A percentile compares a stretch with the other conserved stretches of the same genome.
phyloP scores from a whole-genome alignment of 2,113 vertebrate species.

The Cryptotis parvus region DNA sequence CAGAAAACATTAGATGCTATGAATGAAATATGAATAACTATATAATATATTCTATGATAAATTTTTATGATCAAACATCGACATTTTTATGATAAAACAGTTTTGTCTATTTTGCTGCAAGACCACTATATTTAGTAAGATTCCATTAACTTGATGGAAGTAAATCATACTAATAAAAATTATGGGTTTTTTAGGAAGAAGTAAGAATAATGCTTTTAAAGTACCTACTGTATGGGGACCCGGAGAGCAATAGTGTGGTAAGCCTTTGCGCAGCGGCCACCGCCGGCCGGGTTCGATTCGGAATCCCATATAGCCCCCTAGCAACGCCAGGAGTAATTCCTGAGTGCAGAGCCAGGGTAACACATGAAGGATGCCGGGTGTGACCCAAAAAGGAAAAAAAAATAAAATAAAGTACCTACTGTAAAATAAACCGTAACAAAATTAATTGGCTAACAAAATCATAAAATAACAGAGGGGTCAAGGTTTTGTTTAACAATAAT shows the following conservation, averaged over 20 bases:
- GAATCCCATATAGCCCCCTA: too few species aligned
- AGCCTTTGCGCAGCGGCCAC: too few species aligned
- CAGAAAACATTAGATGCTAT: background rate
- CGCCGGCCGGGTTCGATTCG: too few species aligned
- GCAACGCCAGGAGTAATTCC: too few species aligned
- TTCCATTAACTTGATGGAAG: background rate
- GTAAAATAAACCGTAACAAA: conserved; percentile 28
- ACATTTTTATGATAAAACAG: conserved; percentile 9
- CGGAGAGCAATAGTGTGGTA: too few species aligned
- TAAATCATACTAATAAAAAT: conserved; percentile 45
- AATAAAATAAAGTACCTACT: too few species aligned
- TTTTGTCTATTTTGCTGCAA: conserved; percentile 33
- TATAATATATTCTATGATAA: background rate
- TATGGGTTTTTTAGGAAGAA: conserved; percentile 43
- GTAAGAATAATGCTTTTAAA: background rate
- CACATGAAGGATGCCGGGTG: too few species aligned
- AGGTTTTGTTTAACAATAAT: conserved; percentile 41
- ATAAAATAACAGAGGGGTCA: background rate
- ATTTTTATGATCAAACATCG: too few species aligned
- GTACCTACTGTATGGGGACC: too few species aligned
- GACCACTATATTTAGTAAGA: conserved; percentile 18
- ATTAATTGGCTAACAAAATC: conserved; percentile 18
- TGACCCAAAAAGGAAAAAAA: too few species aligned
- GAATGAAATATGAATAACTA: background rate
- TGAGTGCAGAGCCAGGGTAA: too few species aligned